Evolutionary conservation across 1,140 invertebrate genomes (phyloP).

Genomic region (Batillaria attramentaria): DNA sequence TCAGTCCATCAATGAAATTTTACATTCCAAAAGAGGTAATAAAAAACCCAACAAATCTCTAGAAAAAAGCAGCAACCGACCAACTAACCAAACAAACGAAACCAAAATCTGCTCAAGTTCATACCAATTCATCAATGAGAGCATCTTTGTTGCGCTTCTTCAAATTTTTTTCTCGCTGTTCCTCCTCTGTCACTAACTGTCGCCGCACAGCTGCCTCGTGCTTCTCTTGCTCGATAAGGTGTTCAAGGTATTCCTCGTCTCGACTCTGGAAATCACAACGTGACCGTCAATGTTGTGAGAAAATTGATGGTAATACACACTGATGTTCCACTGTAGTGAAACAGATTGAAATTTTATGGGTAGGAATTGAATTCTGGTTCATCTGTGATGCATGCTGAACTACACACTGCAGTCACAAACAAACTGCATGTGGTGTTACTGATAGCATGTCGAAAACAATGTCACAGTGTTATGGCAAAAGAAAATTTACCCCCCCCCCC

Average conservation of each 20-base stretch:
- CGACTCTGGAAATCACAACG: constrained; percentile 60
- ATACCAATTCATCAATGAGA: constrained; percentile 88
- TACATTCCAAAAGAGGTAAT: too few species aligned
- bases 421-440: background rate
- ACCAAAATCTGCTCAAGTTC: too few species aligned
- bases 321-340: background rate
- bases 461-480: too few species aligned
- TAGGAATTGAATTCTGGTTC: background rate
- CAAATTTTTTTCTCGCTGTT: constrained; percentile 80
- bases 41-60: too few species aligned
- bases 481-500: too few species aligned
- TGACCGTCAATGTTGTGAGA: background rate
- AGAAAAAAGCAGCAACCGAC: too few species aligned
- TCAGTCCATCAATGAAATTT: too few species aligned
- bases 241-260: constrained; percentile 80
- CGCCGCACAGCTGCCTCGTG: constrained; percentile 69
- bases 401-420: background rate
- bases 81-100: too few species aligned
- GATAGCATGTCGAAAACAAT: background rate
- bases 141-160: constrained; percentile 91
- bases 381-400: background rate
- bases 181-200: constrained; percentile 78
- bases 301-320: background rate
- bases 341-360: background rate
- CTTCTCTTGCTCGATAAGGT: constrained; percentile 87